A percentile compares a stretch with the other conserved stretches of the same genome.
Conservation (phyloP, 2,797 vertebrate genomes). For the Sitta carolinensis region DNA sequence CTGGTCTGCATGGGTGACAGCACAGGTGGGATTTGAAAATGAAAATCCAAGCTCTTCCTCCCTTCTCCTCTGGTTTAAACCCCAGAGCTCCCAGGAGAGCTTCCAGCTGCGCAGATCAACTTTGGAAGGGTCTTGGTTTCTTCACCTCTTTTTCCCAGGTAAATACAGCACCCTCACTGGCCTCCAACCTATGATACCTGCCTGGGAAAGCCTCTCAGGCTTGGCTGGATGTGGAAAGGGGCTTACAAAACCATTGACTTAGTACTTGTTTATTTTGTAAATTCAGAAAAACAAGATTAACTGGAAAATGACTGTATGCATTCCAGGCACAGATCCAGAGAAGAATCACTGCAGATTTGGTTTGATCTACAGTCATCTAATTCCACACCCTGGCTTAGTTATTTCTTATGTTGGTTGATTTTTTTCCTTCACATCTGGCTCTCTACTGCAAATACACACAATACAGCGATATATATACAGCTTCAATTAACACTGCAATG, state of each 20-base stretch:
- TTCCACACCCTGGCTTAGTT: not conserved
- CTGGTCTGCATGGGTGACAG: not conserved
- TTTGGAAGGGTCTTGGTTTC: not conserved
- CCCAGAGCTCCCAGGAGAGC: not conserved
- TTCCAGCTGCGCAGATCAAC: not conserved
- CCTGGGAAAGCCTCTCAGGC: not conserved
- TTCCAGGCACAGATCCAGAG: slow-evolving; percentile 9
- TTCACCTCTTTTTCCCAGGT: not conserved
- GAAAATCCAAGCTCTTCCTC: not conserved
- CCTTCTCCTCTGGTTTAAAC: not conserved
- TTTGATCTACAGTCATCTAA: not conserved
- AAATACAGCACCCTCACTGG: not conserved
- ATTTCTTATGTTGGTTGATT: not conserved
- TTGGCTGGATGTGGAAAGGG: not conserved
- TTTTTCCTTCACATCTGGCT: slow-evolving; percentile 30
- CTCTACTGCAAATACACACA: slow-evolving; percentile 66
- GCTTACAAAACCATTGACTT: slow-evolving; percentile 16
- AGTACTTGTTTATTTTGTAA: slow-evolving; percentile 10
- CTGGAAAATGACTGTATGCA: not conserved
- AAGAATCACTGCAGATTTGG: not conserved
- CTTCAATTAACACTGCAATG: slow-evolving; percentile 53
- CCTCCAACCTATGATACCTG: not conserved
- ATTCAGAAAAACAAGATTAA: slow-evolving; percentile 16
- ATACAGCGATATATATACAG: slow-evolving; percentile 70
- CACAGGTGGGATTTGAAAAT: not conserved